Evolutionary conservation across 2,113 vertebrate genomes (phyloP), one percentile per base, ranked within the genome.

Genomic region (Galbula dea): DNA sequence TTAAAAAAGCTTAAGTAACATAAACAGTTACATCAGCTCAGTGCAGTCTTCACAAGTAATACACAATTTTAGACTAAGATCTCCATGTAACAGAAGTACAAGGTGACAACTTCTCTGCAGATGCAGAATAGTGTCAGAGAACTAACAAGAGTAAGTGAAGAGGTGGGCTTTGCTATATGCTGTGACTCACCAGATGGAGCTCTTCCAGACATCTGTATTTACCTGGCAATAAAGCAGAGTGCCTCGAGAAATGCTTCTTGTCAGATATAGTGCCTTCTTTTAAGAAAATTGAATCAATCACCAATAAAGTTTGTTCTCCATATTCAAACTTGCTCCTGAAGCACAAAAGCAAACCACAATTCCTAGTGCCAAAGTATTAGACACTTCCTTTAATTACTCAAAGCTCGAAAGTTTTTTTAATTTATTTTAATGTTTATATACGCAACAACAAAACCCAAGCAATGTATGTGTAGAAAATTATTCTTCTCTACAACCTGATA

Each of bases 301-400:
- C 49, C 51, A 69, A 49, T 67, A 66, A 73, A 91, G 71, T 91
- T 89, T 43, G 15, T 85, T 91, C 77, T 83, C 49, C 43, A 15
- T 41, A 88, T 58, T 59, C 63, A 88, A 77, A 74, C 51, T 61
- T 80, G 72, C 46, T 78, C 63, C 84, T 74, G 49, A 69, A 91
- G 72, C 67, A 58, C 58, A 49, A 37, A 87, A 79, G 78, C 71
- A 89, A 93, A 91, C 63, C 94, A 76, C 76, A 91, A 80, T 85
- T 58, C 21, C 34, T 37, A 46, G 12, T 69, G 79, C 41, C 62
- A 77, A 91, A 69, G 41, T 69, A 76, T 66, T 88, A 65, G 22
- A 84, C 34, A 43, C 17, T 94, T 85, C 26, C 62, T 88, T 83
- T 94, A 94, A 93, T 93, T 93, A 74, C 54, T 62, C 59, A 87